Conservation (phyloP, 2,113 vertebrate genomes). For the Plestiodon gilberti region DNA sequence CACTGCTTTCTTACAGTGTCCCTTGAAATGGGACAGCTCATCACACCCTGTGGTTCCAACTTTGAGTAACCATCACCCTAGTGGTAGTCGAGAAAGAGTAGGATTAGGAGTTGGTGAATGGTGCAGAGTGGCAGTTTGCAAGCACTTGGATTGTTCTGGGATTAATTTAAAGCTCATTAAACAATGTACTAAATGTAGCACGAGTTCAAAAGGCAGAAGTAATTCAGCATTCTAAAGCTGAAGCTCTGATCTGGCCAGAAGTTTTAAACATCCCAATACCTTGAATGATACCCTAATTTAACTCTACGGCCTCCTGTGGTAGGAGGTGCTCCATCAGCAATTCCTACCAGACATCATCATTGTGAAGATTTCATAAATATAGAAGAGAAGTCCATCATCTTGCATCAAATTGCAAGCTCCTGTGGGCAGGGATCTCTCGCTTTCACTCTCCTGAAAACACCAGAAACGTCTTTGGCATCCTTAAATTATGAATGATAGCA, state of each 20-base stretch:
- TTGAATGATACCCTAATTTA: not conserved
- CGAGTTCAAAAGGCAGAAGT: not conserved
- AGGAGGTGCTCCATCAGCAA: not conserved
- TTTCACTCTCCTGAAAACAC: slow-evolving; percentile 24
- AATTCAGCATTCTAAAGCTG: not conserved
- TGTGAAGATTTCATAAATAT: slow-evolving; percentile 23
- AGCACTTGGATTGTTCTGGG: rapidly evolving
- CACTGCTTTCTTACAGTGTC: too few species aligned
- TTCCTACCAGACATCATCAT: not conserved
- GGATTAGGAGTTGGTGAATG: too few species aligned
- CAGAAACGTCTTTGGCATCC: slow-evolving; percentile 26
- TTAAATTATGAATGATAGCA: slow-evolving; percentile 62
- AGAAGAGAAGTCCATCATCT: not conserved
- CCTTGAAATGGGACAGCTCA: too few species aligned
- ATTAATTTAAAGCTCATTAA: not conserved
- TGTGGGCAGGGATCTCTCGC: slow-evolving; percentile 30
- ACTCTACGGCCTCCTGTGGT: not conserved
- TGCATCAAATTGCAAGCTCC: slow-evolving; percentile 5
- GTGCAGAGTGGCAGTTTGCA: not conserved
- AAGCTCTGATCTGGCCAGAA: not conserved
- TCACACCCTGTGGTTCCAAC: not conserved
- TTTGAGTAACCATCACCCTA: not conserved
- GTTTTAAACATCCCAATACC: not conserved
- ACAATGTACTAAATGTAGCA: not conserved
- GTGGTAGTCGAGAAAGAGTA: not conserved